Conservation (phyloP, 2,888 invertebrate species). For the Drosophila testacea region DNA sequence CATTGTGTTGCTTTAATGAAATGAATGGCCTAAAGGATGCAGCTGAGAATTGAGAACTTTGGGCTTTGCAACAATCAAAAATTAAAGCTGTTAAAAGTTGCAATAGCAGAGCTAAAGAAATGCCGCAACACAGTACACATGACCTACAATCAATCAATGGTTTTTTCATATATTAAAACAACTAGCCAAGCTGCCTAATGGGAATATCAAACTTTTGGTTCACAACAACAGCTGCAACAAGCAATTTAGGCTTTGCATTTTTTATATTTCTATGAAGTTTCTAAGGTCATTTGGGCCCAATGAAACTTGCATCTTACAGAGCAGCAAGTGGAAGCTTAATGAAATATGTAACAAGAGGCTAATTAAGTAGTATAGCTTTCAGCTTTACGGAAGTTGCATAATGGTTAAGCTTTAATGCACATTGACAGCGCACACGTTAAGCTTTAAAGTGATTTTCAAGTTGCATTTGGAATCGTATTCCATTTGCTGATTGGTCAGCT, state of each 20-base stretch:
- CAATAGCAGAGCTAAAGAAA: slow-evolving; percentile 31
- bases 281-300: slow-evolving; percentile 1
- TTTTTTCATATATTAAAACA: slow-evolving; percentile 18
- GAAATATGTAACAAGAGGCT: slow-evolving; percentile 1
- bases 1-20: slow-evolving; percentile 77
- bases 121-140: slow-evolving; percentile 53
- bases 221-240: slow-evolving; percentile 3
- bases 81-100: slow-evolving; percentile 63
- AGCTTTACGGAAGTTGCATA: neutral
- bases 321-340: neutral
- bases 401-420: neutral
- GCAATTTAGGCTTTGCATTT: slow-evolving; percentile 32
- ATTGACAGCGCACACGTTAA: no score
- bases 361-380: neutral
- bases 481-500: neutral
- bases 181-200: slow-evolving; percentile 1
- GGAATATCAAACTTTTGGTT: slow-evolving; percentile 14
- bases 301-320: neutral
- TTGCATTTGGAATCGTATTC: neutral
- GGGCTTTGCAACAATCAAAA: slow-evolving; percentile 49
- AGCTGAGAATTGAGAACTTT: slow-evolving; percentile 45
- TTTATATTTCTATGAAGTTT: slow-evolving; percentile 6
- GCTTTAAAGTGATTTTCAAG: neutral
- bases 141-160: slow-evolving; percentile 69
- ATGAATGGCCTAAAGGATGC: slow-evolving; percentile 69